phyloP scores from a whole-genome alignment of 2,113 vertebrate genomes.

The Crotalus horridus region DNA sequence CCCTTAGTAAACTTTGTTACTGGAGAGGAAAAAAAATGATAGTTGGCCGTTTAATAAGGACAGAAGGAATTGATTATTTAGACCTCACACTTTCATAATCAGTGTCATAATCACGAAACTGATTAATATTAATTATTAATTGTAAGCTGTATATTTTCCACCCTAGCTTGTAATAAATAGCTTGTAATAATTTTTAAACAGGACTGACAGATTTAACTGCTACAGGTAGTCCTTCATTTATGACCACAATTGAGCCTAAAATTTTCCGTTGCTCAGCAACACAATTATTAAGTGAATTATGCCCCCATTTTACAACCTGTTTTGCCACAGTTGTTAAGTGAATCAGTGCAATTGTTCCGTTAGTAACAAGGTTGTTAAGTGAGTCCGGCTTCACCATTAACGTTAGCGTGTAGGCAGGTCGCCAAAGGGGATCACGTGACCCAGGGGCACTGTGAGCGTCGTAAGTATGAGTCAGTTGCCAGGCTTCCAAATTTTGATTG shows the following conservation, averaged over 20 bases:
- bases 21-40: background rate
- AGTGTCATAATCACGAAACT: background rate
- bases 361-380: background rate
- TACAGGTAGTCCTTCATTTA: background rate
- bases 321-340: background rate
- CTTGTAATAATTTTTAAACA: background rate
- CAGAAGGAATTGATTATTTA: background rate
- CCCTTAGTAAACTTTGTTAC: background rate
- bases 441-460: no score
- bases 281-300: background rate
- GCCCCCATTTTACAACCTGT: background rate
- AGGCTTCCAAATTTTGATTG: background rate
- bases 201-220: background rate
- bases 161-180: background rate
- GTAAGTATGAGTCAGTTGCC: background rate
- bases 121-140: background rate
- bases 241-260: background rate
- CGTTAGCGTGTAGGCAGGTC: background rate
- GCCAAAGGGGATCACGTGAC: background rate
- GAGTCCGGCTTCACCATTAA: background rate
- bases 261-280: background rate
- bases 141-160: background rate
- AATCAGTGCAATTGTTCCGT: background rate
- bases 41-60: background rate
- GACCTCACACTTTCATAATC: background rate